A percentile compares a stretch with the other conserved stretches of the same genome.
These are phyloP conservation scores for Cheiracanthium punctorium DNA, from an alignment of 2,888 invertebrate genomes.

Conservation along the genomic window DNA sequence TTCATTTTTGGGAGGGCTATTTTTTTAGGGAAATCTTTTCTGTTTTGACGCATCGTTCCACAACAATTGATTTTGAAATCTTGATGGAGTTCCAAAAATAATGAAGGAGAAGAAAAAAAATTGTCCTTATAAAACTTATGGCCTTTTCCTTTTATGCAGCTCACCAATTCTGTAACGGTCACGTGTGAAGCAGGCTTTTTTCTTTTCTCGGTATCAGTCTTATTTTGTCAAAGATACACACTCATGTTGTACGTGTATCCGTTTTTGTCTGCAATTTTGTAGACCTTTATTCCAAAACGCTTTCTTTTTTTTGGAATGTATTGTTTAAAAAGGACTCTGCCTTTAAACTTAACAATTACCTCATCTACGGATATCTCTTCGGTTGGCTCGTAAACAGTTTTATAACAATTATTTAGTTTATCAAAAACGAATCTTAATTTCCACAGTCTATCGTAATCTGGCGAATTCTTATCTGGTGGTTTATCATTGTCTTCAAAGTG, in stretches of 20 bases:
- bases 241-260: conserved; percentile 24
- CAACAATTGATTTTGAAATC: conserved; percentile 1
- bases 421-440: conserved; percentile 23
- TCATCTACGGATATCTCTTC: conserved; percentile 20
- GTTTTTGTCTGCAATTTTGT: conserved; percentile 16
- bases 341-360: conserved; percentile 34
- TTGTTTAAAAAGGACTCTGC: conserved; percentile 5
- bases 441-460: conserved; percentile 19
- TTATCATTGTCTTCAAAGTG: conserved; percentile 32
- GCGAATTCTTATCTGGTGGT: background rate
- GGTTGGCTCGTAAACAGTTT: conserved; percentile 6
- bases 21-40: conserved; percentile 25
- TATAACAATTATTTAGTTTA: background rate
- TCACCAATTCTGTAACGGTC: background rate
- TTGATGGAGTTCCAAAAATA: conserved; percentile 10
- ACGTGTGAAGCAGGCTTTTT: background rate
- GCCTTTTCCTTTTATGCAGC: conserved; percentile 12
- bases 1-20: background rate
- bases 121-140: conserved; percentile 39
- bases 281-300: conserved; percentile 21
- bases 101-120: conserved; percentile 15
- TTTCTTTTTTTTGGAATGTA: conserved; percentile 37
- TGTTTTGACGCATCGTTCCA: conserved; percentile 10
- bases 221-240: conserved; percentile 31
- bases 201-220: background rate